Conservation (phyloP, 2,113 vertebrate genomes). For the Hippocampus guttulatus region DNA sequence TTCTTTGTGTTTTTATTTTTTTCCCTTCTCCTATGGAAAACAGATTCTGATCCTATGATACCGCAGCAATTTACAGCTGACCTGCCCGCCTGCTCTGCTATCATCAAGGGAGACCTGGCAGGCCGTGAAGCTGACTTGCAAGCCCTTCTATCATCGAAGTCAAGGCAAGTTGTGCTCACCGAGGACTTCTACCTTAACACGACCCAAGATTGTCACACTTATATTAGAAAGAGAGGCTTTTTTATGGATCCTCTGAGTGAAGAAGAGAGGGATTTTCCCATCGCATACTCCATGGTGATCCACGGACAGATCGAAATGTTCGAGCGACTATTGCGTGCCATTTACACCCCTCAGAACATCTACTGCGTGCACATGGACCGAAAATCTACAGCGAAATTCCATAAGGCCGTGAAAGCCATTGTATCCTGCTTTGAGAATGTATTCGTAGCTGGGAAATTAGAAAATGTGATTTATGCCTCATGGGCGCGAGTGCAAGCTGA, state of each 20-base stretch:
- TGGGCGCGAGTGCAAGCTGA: conserved; percentile 92
- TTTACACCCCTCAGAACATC: conserved; percentile 86
- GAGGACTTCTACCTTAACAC: conserved; percentile 72
- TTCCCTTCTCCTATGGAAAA: conserved; percentile 17
- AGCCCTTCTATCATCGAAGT: conserved; percentile 51
- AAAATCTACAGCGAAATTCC: conserved; percentile 73
- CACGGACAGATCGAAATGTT: conserved; percentile 91
- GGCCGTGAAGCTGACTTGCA: conserved; percentile 40
- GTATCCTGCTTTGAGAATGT: conserved; percentile 84
- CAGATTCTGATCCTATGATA: conserved; percentile 3
- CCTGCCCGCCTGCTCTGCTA: conserved; percentile 64
- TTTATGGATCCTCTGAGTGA: conserved; percentile 72
- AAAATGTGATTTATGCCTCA: conserved; percentile 80
- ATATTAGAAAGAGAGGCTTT: conserved; percentile 68
- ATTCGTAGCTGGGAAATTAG: conserved; percentile 80
- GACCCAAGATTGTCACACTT: conserved; percentile 76
- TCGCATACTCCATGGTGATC: conserved; percentile 89
- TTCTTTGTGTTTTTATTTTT: conserved; percentile 7
- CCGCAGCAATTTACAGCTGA: conserved; percentile 38
- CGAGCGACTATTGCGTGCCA: conserved; percentile 80
- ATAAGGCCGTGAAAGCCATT: conserved; percentile 73
- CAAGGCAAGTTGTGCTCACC: background rate
- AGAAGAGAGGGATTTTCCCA: conserved; percentile 79
- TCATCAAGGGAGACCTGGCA: conserved; percentile 67
- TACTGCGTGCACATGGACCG: conserved; percentile 85